Base-by-base conservation (phyloP, 2,888 invertebrate species). In the Operophtera brumata region DNA sequence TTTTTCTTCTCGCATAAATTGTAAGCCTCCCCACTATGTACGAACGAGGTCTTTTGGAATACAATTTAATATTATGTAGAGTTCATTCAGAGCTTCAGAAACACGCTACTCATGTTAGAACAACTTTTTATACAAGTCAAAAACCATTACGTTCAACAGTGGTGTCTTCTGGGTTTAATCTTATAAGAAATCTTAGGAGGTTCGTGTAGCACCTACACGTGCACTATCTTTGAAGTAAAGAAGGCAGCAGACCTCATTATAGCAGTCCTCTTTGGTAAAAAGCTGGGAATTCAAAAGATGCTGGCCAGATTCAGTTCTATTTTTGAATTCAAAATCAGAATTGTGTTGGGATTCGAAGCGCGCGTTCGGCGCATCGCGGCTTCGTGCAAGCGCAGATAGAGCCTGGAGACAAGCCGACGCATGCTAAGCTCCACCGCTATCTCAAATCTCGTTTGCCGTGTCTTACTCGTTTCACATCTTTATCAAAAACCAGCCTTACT, bases 401-500 rank as follows among this genome's bases (percentile, higher is more conserved):
- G 69, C 66, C 68, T 68, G 60, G 64, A 62, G 62, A 62, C 69
- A 62, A 66, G 59, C 55, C 65, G 66, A 59, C 68, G 68, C 68
- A 65, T 65, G 61, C 67, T 70, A 66, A 73, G 68, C 62, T 55
- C 36, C 56, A 43, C 69, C 71, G 66, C 75, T 87, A 86, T 86
- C 85, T 83, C 50, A 72, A 73, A 83, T 84, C 84, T 83, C 73
- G 65, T 69, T 70, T 70, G 66, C 69, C 69, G 62, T 74, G 77
- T 78, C 77, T 76, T 70, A 62, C 62, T 81, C 75, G 75, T 79
- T 72, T 70, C 70, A 86, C 77, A 71, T 82, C 84, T 86, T 87
- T 87, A 87, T 87, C 83, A 67, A 71, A 71, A 73, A 44, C 50
- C 49, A 55, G 72, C 70, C 75, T 77, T 75, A 70, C 78, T 80